These are phyloP conservation scores for Apotomis capreana DNA, from an alignment of 2,888 invertebrate species.

Conservation along the genomic window DNA sequence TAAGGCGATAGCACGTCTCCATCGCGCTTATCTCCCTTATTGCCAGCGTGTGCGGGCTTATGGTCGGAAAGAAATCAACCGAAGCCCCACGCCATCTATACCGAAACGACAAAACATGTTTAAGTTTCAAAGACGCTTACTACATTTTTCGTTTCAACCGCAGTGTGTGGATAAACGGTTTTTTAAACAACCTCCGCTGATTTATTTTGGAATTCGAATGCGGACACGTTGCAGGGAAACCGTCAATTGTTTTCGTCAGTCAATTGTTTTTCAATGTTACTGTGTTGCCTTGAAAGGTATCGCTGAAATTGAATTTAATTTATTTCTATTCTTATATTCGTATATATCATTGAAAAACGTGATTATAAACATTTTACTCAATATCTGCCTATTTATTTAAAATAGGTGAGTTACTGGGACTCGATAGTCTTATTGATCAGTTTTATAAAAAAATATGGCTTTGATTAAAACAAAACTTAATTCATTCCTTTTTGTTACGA, in stretches of 20 bases:
- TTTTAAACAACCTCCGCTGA: slow-evolving; percentile 68
- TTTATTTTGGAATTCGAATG: slow-evolving; percentile 62
- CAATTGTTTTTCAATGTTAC: slow-evolving; percentile 44
- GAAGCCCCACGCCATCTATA: slow-evolving; percentile 50
- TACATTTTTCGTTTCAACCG: not conserved
- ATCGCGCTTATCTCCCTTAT: slow-evolving; percentile 74
- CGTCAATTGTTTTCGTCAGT: slow-evolving; percentile 40
- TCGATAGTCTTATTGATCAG: no score
- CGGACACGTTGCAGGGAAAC: slow-evolving; percentile 55
- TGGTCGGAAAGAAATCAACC: slow-evolving; percentile 74
- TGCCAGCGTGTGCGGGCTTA: slow-evolving; percentile 76
- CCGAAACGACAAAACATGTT: not conserved
- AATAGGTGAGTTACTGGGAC: no score
- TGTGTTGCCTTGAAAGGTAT: not conserved
- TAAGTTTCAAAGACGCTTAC: slow-evolving; percentile 25
- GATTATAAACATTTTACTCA: not conserved
- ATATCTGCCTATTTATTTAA: no score
- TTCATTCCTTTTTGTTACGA: no score
- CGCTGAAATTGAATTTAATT: not conserved
- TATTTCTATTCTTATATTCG: not conserved
- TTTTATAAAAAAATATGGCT: no score
- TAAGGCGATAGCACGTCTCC: slow-evolving; percentile 72
- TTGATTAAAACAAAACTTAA: no score
- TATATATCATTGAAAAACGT: not conserved
- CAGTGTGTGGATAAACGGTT: slow-evolving; percentile 59